Evolutionary conservation across 2,113 vertebrate species (phyloP).

Genomic region (Neoarius graeffei): DNA sequence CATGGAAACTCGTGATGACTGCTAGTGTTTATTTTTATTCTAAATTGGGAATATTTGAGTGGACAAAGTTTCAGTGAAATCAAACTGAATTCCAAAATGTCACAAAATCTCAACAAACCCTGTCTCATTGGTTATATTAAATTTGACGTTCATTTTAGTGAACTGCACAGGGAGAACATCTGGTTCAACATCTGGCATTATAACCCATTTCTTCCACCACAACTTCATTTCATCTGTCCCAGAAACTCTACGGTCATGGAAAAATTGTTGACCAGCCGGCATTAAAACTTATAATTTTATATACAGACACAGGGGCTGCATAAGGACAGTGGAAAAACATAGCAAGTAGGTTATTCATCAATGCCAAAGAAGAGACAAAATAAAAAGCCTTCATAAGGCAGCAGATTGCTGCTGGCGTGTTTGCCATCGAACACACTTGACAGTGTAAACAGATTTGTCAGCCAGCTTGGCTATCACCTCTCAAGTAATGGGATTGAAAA

Average conservation of each 20-base stretch:
- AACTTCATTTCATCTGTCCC: constrained; percentile 29
- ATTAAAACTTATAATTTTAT: constrained; percentile 35
- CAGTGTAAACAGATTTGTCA: constrained; percentile 60
- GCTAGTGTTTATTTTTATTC: neutral
- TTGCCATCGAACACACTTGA: constrained; percentile 51
- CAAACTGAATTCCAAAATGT: neutral
- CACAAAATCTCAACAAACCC: neutral
- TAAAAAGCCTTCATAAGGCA: constrained; percentile 57
- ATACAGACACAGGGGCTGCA: constrained; percentile 26
- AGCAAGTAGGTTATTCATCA: constrained; percentile 46
- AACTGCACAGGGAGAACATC: constrained; percentile 19
- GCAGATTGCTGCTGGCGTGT: constrained; percentile 46
- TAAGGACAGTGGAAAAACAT: constrained; percentile 41
- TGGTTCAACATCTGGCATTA: neutral
- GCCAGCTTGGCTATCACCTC: constrained; percentile 56
- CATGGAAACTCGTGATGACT: neutral
- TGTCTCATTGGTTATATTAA: neutral
- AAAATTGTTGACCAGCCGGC: constrained; percentile 36
- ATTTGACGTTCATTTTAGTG: constrained; percentile 3
- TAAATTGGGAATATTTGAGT: neutral
- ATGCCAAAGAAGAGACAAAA: constrained; percentile 46
- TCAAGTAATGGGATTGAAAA: constrained; percentile 61
- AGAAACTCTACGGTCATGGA: neutral
- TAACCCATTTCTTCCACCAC: neutral
- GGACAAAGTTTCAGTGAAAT: constrained; percentile 10